Conservation (phyloP, 2,797 vertebrate species). For the Phataginus tetradactyla region DNA sequence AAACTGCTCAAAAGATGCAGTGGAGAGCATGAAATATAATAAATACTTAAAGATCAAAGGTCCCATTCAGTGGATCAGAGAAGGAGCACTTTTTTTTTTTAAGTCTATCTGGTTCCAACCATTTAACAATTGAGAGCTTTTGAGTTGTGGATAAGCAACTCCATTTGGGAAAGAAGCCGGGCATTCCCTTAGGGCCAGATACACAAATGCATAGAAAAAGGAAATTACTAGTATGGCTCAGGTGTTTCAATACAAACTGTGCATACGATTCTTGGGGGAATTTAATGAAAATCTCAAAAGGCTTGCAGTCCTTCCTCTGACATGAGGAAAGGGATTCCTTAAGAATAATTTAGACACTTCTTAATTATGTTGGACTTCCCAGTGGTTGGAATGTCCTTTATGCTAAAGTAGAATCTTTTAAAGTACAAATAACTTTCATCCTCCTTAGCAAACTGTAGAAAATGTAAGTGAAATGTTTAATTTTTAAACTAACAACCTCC, state of each 20-base stretch:
- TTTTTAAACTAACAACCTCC: slow-evolving; percentile 25
- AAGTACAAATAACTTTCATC: slow-evolving; percentile 26
- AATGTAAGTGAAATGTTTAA: slow-evolving; percentile 4
- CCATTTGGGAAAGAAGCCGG: neutral
- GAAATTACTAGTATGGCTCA: neutral
- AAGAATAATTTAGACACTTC: slow-evolving; percentile 2
- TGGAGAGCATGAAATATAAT: neutral
- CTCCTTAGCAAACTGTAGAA: neutral
- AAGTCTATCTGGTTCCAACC: neutral
- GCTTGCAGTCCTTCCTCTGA: neutral
- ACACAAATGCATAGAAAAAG: neutral
- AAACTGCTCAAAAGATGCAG: neutral
- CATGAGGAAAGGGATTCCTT: slow-evolving; percentile 22
- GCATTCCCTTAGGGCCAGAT: neutral
- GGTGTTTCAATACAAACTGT: neutral
- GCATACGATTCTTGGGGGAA: slow-evolving; percentile 10
- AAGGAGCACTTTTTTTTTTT: neutral
- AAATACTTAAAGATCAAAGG: neutral
- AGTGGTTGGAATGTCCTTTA: slow-evolving; percentile 27
- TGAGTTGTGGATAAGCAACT: neutral
- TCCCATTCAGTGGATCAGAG: neutral
- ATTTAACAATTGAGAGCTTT: neutral
- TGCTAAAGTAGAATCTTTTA: slow-evolving; percentile 32
- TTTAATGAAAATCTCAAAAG: slow-evolving; percentile 51
- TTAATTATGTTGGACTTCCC: neutral